Conservation (phyloP, 2,113 vertebrate species). For the Mirounga angustirostris region DNA sequence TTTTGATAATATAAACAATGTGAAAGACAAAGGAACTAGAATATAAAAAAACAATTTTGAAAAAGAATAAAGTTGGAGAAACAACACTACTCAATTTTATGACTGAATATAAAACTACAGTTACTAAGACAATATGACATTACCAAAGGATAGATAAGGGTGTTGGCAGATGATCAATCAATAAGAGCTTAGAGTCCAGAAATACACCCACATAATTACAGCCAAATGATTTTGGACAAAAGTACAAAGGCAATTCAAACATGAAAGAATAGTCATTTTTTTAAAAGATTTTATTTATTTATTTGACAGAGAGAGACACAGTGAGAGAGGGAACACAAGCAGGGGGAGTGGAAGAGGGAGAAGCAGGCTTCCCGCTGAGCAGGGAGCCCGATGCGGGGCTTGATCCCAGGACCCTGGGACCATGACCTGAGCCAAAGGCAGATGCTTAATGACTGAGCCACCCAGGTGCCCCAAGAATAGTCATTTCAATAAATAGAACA, state of each 20-base stretch:
- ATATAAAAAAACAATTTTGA: neutral
- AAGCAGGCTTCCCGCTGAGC: too few species aligned
- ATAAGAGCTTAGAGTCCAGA: neutral
- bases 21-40: neutral
- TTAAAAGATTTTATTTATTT: too few species aligned
- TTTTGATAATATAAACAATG: constrained; percentile 10
- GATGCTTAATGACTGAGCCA: too few species aligned
- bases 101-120: neutral
- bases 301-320: too few species aligned
- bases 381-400: too few species aligned
- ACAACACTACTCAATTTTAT: neutral
- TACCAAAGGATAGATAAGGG: neutral
- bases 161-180: neutral
- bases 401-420: too few species aligned
- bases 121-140: neutral
- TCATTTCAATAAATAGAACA: neutral
- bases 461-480: neutral
- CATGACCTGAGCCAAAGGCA: too few species aligned
- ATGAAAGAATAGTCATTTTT: neutral
- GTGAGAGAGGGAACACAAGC: too few species aligned
- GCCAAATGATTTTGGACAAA: neutral
- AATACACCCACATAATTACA: neutral
- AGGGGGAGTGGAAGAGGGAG: too few species aligned
- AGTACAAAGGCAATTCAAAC: neutral
- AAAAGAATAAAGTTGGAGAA: neutral